Base-by-base conservation (phyloP, 2,888 invertebrate species). In the Drosophila rellima region DNA sequence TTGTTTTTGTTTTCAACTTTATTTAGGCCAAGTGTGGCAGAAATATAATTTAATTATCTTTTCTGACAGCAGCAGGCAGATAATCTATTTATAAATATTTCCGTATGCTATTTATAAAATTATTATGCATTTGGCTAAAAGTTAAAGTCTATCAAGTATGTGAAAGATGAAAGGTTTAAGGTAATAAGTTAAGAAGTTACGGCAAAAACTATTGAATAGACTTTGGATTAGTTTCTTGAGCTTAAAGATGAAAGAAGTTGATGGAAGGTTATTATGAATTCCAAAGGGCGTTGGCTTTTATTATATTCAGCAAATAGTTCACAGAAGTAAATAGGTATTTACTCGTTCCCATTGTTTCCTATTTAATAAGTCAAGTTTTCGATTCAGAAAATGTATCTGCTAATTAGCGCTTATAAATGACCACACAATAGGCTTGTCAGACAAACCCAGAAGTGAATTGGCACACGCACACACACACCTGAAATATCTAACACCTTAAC, bases 401-500 rank as follows among this genome's bases (percentile, higher is more conserved):
- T 56, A 71, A 72, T 71, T 71, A 61, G 64, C 44, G 60, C 56
- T 40, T 52, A 57, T 44, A 57, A 68, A 54, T 62, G 31, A 42
- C 18, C 64, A 15, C 11, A 51, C 61, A 68, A 57, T 55, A 17
- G 40, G 64, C 23, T 45, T 60, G 59, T 39, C 47, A 17, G 31
- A 23, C 37, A 40, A 64, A 51, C 37, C 56, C 29, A 65, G 50
- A 62, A 75, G 33, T 47, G 13, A 18, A 35, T 56, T 64, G 54
- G n/a, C 13, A 35, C 40, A 37, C 51, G 57, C 52, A 23, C 26
- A 45, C 2, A 37, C 23, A 54, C 23, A 48, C 18, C 20, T 37
- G 20, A 13, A 56, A 72, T 56, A 61, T 51, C 72, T 72, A 79
- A 85, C 77, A 80, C 82, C 68, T 79, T 51, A 52, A 62, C 51